Evolutionary conservation across 2,797 vertebrate genomes (phyloP).

Genomic region (Labeo calbasu): DNA sequence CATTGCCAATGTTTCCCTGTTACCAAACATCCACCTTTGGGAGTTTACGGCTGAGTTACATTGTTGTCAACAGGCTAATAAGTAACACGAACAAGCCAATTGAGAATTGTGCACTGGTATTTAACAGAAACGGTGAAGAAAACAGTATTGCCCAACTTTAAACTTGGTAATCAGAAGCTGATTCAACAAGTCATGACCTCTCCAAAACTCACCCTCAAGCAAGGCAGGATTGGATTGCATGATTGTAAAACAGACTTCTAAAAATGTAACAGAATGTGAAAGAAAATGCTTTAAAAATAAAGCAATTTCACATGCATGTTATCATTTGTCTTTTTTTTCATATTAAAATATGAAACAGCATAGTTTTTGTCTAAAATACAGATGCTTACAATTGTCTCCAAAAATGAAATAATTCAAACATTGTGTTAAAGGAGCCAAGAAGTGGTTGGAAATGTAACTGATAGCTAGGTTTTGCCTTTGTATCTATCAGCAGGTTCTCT

Average conservation of each 20-base stretch:
- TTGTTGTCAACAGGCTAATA: conserved; percentile 24
- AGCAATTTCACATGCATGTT: background rate
- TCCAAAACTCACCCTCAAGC: background rate
- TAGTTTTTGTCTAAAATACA: conserved; percentile 4
- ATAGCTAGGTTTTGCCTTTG: conserved; percentile 30
- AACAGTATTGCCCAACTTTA: conserved; percentile 5
- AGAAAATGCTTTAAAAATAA: background rate
- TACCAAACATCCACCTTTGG: conserved; percentile 6
- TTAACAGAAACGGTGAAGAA: background rate
- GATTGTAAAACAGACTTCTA: background rate
- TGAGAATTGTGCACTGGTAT: background rate
- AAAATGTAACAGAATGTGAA: background rate
- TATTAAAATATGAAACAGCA: background rate
- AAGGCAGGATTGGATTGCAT: background rate
- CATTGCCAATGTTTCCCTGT: background rate
- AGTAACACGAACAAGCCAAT: background rate
- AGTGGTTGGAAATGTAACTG: background rate
- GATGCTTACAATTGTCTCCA: conserved; percentile 2
- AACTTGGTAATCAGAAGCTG: background rate
- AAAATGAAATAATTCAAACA: conserved; percentile 14
- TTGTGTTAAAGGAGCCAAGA: background rate
- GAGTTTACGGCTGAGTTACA: background rate
- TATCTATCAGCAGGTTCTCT: conserved; percentile 40
- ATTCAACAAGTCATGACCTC: conserved; percentile 2
- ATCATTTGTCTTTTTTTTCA: background rate